Evolutionary conservation across 2,113 vertebrate species (phyloP).

Genomic region (Antennarius striatus): DNA sequence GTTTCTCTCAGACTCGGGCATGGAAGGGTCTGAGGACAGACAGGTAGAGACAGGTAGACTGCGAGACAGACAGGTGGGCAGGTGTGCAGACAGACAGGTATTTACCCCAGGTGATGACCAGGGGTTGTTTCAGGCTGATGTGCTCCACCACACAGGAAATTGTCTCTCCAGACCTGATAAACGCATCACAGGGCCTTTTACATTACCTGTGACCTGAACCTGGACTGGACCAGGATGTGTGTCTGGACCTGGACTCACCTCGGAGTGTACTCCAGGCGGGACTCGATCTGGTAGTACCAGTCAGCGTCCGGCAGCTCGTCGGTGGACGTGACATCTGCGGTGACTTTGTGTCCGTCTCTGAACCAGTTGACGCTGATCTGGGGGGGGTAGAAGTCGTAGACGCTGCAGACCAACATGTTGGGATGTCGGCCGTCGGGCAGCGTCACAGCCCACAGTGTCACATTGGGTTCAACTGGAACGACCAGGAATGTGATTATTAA

Average conservation of each 20-base stretch:
- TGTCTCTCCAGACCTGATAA: conserved; percentile 44
- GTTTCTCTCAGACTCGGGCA: not conserved
- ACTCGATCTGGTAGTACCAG: too few species aligned
- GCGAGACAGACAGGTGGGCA: not conserved
- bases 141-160: conserved; percentile 61
- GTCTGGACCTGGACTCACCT: not conserved
- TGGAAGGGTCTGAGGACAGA: conserved; percentile 33
- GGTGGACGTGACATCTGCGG: too few species aligned
- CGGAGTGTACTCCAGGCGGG: too few species aligned
- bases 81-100: not conserved
- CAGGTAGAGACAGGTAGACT: not conserved
- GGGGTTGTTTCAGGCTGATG: conserved; percentile 6
- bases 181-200: not conserved
- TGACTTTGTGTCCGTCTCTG: too few species aligned
- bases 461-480: too few species aligned
- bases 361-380: too few species aligned
- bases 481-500: too few species aligned
- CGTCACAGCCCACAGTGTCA: too few species aligned
- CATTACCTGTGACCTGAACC: not conserved
- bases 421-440: too few species aligned
- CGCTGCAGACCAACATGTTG: too few species aligned
- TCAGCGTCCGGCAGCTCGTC: too few species aligned
- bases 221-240: not conserved
- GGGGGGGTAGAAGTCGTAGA: too few species aligned
- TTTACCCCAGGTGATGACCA: conserved; percentile 51